Evolutionary conservation across 1,140 invertebrate genomes (phyloP), one percentile per base, ranked within the genome.

Genomic region (Drosophila orena): DNA sequence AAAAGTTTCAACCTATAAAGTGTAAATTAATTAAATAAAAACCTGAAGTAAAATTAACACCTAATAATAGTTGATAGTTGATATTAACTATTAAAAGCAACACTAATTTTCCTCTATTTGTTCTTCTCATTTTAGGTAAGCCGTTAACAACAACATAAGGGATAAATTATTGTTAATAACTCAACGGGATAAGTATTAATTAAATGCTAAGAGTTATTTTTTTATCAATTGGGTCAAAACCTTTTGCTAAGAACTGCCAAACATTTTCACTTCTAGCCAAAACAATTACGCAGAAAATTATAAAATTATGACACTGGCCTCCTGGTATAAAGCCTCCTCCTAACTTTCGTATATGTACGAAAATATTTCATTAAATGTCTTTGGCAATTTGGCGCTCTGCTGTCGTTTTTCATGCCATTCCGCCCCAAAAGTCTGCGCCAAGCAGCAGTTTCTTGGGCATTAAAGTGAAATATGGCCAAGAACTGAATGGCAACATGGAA

Each of bases 331-430:
- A 38, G 42, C 20, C 40, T 15, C 30, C 37, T 15, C 17, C 49
- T 42, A 43, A 30, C 22, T 52, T 34, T 20, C 12, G 11, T 24
- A 7, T 35, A 7, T 46, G 27, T 35, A 27, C 57, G 40, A 72
- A 61, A 85, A 84, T 85, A 84, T 85, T 85, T 70, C 61, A 84
- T 84, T 54, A 80, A 85, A 85, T 85, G 81, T 79, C 80, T 79
- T 84, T 79, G 49, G 80, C 80, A 84, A 80, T 84, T 84, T 70
- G 71, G 64, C 58, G 64, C 62, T 71, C 52, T 43, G 64, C 46
- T 88, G 79, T 86, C 83, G 79, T 79, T 88, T 88, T 83, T 81
- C 83, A 83, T 79, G 81, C 49, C 64, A 27, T 14, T 20, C 47
- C 22, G n/a, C 34, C 47, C 15, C 47, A 14, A 17, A 61, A 44